Base-by-base conservation (phyloP, 2,797 vertebrate genomes). In the Salmo trutta region DNA sequence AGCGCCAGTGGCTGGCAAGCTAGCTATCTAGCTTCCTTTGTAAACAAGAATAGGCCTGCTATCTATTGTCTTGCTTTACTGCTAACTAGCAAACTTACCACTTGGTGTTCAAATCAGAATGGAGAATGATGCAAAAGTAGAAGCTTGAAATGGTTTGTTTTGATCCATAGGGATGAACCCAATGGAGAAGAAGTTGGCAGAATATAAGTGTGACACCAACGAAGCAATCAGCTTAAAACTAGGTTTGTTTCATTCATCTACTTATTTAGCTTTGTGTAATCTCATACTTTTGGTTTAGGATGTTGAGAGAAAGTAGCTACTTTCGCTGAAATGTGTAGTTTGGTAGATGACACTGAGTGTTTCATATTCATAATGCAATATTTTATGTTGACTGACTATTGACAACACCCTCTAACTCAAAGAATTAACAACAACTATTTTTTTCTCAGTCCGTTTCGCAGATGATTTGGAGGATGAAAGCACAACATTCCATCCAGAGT, bases 151-250 rank as follows among this genome's bases (percentile, higher is more conserved):
- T 59, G 0, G 65, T 66, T 27, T 24, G 12, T 31, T 66, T 66
- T 31, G 15, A 78, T 77, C 27, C 77, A 8, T 86, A 99, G 98
- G 88, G 75, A 91, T 97, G 82, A 97, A 95, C 92, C 91, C 94
- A 76, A 95, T 98, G 95, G 98, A 99, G 91, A 99, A 98, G 94
- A 98, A 99, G 85, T 90, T 99, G 87, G 96, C 98, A 10, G 98
- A 99, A 82, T 99, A 97, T 91, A 99, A 99, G 83, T 99, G 97
- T 91, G 96, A 97, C 85, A 99, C 98, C 87, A 99, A 99, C 87
- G 96, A 98, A 94, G 98, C 98, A 14, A 94, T 98, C 85, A 96
- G 96, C 83, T 90, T 99, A 81, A 99, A 99, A 88, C 90, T 99
- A 86, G 98, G 98, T 99, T 95, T 88, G 88, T 84, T 83, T 67